A percentile compares a stretch with the other conserved stretches of the same genome.
phyloP scores from a whole-genome alignment of 2,797 vertebrate species.

The Microchirus variegatus region DNA sequence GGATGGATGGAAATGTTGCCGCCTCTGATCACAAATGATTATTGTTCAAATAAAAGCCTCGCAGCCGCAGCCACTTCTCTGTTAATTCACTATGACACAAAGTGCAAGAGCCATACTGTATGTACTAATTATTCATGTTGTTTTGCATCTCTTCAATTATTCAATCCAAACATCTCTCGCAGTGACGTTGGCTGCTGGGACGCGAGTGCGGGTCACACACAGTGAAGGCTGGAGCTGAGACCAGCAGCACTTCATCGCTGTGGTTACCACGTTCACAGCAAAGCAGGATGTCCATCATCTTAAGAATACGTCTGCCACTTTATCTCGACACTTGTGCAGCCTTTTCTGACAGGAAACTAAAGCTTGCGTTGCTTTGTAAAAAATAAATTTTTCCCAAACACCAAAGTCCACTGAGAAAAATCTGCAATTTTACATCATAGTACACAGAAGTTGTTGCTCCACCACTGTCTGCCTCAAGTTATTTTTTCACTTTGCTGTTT shows the following conservation, averaged over 20 bases:
- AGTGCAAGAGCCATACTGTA: slow-evolving; percentile 39
- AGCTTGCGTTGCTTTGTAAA: too few species aligned
- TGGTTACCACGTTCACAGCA: slow-evolving; percentile 32
- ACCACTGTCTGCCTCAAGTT: too few species aligned
- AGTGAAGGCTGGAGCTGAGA: slow-evolving; percentile 4
- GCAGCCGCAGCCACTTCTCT: slow-evolving; percentile 36
- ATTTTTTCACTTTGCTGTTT: too few species aligned
- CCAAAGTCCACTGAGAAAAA: too few species aligned
- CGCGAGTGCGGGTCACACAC: slow-evolving; percentile 21
- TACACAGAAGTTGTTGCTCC: too few species aligned
- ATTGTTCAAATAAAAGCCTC: slow-evolving; percentile 21
- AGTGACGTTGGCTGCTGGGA: slow-evolving; percentile 36
- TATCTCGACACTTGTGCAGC: too few species aligned
- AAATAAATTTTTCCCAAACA: too few species aligned
- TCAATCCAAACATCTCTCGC: slow-evolving; percentile 61
- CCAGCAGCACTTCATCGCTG: slow-evolving; percentile 18
- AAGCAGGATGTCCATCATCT: slow-evolving; percentile 4
- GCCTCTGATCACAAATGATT: slow-evolving; percentile 17
- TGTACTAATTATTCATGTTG: slow-evolving; percentile 74
- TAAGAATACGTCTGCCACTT: too few species aligned
- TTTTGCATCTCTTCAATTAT: slow-evolving; percentile 78
- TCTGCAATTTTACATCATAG: too few species aligned
- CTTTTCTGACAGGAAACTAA: too few species aligned
- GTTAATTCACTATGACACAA: slow-evolving; percentile 70
- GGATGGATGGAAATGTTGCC: background rate